Evolutionary conservation across 2,113 vertebrate species (phyloP).

Genomic region (Donacobius atricapilla): DNA sequence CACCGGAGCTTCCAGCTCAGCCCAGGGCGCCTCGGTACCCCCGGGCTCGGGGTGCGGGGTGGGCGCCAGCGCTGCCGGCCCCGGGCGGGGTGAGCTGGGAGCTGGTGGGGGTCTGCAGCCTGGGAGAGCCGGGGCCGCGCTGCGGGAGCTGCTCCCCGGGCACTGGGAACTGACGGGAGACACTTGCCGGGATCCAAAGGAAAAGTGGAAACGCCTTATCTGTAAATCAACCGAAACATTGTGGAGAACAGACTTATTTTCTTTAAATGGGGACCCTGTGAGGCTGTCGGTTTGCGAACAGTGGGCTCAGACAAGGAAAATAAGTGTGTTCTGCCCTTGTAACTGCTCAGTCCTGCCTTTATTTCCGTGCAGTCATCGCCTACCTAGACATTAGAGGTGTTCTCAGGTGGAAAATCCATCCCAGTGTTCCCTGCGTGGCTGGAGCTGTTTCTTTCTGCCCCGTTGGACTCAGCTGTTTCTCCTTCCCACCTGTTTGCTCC

Average conservation of each 20-base stretch:
- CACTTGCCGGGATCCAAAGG: background rate
- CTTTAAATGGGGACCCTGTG: background rate
- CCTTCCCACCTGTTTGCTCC: background rate
- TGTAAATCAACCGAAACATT: background rate
- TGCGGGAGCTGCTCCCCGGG: background rate
- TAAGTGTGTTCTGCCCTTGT: background rate
- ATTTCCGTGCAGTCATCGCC: background rate
- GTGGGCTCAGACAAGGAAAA: background rate
- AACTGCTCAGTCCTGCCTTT: background rate
- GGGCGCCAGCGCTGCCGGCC: background rate
- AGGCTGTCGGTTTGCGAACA: background rate
- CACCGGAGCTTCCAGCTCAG: background rate
- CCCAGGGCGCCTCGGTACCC: background rate
- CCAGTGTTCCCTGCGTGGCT: fast-evolving
- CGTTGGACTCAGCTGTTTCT: fast-evolving
- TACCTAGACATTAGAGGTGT: background rate
- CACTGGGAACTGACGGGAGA: fast-evolving
- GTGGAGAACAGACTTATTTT: background rate
- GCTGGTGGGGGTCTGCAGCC: too few species aligned
- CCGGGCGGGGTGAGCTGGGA: background rate
- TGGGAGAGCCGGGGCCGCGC: fast-evolving
- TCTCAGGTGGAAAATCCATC: background rate
- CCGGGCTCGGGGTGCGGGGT: background rate
- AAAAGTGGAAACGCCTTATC: background rate
- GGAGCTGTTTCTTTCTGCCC: background rate